These are phyloP conservation scores for Zootoca vivipara DNA, from an alignment of 2,113 vertebrate genomes.

Conservation along the genomic window DNA sequence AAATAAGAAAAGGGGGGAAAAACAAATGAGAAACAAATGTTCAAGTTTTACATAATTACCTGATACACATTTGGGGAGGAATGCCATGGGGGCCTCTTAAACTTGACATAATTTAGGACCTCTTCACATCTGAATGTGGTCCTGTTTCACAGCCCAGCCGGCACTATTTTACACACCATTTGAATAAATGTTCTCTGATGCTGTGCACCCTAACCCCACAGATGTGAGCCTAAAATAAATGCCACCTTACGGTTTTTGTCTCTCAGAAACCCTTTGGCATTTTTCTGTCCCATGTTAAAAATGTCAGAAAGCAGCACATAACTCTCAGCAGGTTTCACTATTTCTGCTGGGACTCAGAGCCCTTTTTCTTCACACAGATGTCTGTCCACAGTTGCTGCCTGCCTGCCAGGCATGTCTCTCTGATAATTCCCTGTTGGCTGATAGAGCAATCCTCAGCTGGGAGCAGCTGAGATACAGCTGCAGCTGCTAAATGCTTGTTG, in stretches of 20 bases:
- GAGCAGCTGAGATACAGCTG: background rate
- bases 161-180: background rate
- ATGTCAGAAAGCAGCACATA: constrained; percentile 4
- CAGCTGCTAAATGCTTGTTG: background rate
- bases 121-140: too few relatives aligned
- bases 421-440: background rate
- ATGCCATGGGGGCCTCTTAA: too few relatives aligned
- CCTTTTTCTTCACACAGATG: background rate
- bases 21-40: too few relatives aligned
- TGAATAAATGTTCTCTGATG: background rate
- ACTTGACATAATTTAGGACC: too few relatives aligned
- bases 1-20: too few relatives aligned
- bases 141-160: too few relatives aligned
- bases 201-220: background rate
- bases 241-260: background rate
- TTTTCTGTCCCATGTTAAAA: background rate
- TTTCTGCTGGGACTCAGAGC: background rate
- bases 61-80: too few relatives aligned
- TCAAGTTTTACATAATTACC: too few relatives aligned
- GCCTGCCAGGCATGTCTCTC: background rate
- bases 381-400: background rate
- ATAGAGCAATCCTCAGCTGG: background rate
- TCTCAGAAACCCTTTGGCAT: background rate
- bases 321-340: background rate
- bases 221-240: background rate